These are phyloP conservation scores for Callyntrura sp. DNA, from an alignment of 2,888 invertebrate species.

Conservation along the genomic window DNA sequence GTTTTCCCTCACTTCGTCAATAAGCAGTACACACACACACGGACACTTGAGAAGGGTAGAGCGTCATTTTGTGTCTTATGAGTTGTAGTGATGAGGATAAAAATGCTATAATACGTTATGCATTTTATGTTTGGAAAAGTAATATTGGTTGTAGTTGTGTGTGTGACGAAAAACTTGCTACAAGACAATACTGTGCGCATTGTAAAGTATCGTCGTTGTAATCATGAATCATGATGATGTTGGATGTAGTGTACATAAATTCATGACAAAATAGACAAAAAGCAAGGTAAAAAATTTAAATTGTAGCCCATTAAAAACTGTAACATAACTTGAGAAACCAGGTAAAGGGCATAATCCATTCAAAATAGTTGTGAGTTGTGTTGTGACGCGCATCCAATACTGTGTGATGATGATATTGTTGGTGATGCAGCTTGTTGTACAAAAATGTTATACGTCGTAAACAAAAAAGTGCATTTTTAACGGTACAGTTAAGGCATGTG, in stretches of 20 bases:
- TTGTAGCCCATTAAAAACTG: slow-evolving; percentile 61
- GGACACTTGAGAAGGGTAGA: slow-evolving; percentile 8
- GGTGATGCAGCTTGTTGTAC: neutral
- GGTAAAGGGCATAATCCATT: slow-evolving; percentile 71
- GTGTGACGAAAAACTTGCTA: slow-evolving; percentile 30
- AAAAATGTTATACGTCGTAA: no score
- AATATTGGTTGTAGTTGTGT: slow-evolving; percentile 11
- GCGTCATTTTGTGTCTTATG: neutral
- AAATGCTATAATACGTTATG: neutral
- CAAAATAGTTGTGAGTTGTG: slow-evolving; percentile 53
- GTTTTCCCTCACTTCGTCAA: slow-evolving; percentile 16
- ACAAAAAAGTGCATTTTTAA: slow-evolving; percentile 49
- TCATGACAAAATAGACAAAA: slow-evolving; percentile 17
- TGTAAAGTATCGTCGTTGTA: neutral
- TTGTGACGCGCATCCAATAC: slow-evolving; percentile 16
- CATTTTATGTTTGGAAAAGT: neutral
- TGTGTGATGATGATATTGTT: neutral
- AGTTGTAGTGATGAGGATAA: no score
- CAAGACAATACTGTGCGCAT: slow-evolving; percentile 40
- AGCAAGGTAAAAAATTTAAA: slow-evolving; percentile 53
- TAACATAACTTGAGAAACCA: slow-evolving; percentile 65
- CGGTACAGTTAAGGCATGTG: neutral
- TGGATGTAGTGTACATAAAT: no score
- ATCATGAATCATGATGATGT: neutral
- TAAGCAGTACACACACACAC: neutral